Percentiles rank a stretch among this genome's conserved stretches.
These are phyloP conservation scores for Busseola fusca DNA, from an alignment of 2,888 invertebrate genomes.

Conservation along the genomic window DNA sequence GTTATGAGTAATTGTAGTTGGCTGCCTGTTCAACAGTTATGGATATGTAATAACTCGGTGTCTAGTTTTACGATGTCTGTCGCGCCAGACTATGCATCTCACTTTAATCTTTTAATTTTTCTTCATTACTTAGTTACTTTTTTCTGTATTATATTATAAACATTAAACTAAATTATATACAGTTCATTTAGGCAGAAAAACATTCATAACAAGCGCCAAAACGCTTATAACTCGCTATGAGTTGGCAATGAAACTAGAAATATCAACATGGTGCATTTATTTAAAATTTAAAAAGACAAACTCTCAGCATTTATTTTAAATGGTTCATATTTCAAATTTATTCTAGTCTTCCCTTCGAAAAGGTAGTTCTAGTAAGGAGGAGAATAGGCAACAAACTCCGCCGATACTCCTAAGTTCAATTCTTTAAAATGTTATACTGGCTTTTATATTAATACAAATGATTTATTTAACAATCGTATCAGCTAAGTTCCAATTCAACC, in stretches of 20 bases:
- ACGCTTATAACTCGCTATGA: not conserved
- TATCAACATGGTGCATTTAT: not conserved
- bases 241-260: constrained; percentile 10
- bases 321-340: too few species aligned
- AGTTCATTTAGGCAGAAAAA: not conserved
- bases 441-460: not conserved
- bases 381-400: not conserved
- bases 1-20: not conserved
- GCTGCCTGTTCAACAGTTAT: constrained; percentile 3
- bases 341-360: not conserved
- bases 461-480: not conserved
- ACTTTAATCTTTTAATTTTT: not conserved
- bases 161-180: not conserved
- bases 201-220: not conserved
- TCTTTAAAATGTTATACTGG: not conserved
- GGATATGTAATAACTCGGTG: not conserved
- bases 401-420: not conserved
- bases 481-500: not conserved
- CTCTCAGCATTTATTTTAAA: not conserved
- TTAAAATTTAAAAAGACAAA: not conserved
- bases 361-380: not conserved
- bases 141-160: not conserved
- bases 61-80: constrained; percentile 6
- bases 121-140: not conserved
- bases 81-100: constrained; percentile 5